Evolutionary conservation across 2,113 vertebrate species (phyloP).

Genomic region (Nesoenas mayeri): DNA sequence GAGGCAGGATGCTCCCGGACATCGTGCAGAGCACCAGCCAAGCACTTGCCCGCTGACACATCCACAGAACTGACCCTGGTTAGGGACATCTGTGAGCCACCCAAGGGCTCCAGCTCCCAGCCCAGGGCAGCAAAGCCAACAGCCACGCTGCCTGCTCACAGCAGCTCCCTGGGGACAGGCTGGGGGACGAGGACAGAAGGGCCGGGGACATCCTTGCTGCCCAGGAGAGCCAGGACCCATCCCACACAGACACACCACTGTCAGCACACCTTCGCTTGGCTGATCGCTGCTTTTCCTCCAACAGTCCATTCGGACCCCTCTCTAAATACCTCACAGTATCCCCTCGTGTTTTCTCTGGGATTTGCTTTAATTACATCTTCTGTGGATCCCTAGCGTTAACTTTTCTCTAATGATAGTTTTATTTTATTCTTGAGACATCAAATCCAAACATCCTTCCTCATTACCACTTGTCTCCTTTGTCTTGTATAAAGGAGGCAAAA

Average conservation of each 20-base stretch:
- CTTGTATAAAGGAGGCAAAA: neutral
- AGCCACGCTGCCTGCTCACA: no score
- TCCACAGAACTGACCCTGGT: neutral
- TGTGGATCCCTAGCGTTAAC: neutral
- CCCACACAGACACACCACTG: rapidly evolving
- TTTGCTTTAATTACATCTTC: neutral
- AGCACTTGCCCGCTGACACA: neutral
- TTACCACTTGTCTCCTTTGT: neutral
- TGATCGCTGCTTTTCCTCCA: neutral
- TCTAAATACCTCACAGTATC: neutral
- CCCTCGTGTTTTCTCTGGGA: neutral
- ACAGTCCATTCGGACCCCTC: neutral
- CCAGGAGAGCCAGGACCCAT: neutral
- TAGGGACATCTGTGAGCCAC: neutral
- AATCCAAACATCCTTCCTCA: neutral
- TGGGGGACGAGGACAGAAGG: neutral
- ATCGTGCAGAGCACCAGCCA: rapidly evolving
- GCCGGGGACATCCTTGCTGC: rapidly evolving
- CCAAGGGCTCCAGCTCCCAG: no score
- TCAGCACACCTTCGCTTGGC: neutral
- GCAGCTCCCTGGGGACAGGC: rapidly evolving
- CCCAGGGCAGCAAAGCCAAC: neutral
- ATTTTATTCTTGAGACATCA: neutral
- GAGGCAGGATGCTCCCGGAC: neutral
- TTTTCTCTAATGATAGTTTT: neutral